Evolutionary conservation across 2,113 vertebrate species (phyloP).

Genomic region (Phodopus roborovskii): DNA sequence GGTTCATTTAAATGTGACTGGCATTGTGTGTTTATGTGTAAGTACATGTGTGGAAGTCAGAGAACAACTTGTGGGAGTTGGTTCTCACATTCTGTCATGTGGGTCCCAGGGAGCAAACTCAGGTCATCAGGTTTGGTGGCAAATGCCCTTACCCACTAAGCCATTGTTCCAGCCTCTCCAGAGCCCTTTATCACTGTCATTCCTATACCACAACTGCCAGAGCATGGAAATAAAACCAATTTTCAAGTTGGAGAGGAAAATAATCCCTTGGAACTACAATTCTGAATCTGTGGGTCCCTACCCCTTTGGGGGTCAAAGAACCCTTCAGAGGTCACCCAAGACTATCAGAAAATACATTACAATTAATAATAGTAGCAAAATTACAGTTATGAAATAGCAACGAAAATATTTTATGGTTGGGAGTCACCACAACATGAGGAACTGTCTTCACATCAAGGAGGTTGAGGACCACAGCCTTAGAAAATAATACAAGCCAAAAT

Average conservation of each 20-base stretch:
- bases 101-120: not conserved
- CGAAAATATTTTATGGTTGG: too few relatives aligned
- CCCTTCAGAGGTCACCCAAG: too few relatives aligned
- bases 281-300: too few relatives aligned
- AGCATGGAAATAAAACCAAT: not conserved
- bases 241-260: not conserved
- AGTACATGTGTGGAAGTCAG: not conserved
- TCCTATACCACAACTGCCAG: not conserved
- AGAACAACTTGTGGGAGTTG: not conserved
- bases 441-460: too few relatives aligned
- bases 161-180: not conserved
- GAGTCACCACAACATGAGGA: too few relatives aligned
- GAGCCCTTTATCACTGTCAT: not conserved
- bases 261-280: not conserved
- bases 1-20: not conserved
- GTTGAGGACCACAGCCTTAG: not conserved
- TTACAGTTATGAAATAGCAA: too few relatives aligned
- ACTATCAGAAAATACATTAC: too few relatives aligned
- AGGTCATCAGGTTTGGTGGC: too few relatives aligned
- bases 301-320: too few relatives aligned
- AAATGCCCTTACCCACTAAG: not conserved
- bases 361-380: too few relatives aligned
- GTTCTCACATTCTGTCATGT: not conserved
- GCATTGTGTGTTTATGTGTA: not conserved
- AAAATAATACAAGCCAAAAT: constrained; percentile 38